A percentile compares a stretch with the other conserved stretches of the same genome.
phyloP scores from a whole-genome alignment of 2,888 invertebrate species.

The Mechanitis messenoides region DNA sequence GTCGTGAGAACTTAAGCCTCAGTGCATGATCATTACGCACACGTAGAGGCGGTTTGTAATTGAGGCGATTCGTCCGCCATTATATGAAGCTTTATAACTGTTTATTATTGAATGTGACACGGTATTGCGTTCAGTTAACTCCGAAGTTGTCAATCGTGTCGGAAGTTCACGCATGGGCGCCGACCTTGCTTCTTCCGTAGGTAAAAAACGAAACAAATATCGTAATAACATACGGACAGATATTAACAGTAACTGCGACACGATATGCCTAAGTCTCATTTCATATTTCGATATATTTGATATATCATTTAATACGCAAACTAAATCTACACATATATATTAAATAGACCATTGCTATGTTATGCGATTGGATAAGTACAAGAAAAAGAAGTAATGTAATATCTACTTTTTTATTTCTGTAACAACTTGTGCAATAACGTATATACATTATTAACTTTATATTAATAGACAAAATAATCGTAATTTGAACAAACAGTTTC shows the following conservation, averaged over 20 bases:
- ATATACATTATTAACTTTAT: conserved; percentile 18
- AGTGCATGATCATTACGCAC: not conserved
- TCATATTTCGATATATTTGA: no score
- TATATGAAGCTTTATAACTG: conserved; percentile 5
- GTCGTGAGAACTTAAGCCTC: no score
- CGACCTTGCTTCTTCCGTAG: conserved; percentile 71
- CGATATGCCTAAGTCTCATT: no score
- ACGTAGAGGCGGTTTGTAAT: not conserved
- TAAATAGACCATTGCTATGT: no score
- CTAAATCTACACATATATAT: no score
- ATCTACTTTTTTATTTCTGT: conserved; percentile 4
- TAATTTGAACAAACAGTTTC: not conserved
- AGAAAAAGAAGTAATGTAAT: no score
- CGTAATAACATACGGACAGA: not conserved
- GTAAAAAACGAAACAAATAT: conserved; percentile 29
- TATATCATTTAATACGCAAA: no score
- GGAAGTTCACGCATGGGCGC: conserved; percentile 69
- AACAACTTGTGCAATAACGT: conserved; percentile 27
- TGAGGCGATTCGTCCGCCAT: not conserved
- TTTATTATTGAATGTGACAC: not conserved
- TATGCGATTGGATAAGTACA: no score
- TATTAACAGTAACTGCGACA: no score
- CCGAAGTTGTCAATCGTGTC: conserved; percentile 54
- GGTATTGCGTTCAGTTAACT: conserved; percentile 23
- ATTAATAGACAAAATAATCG: conserved; percentile 25